phyloP scores from a whole-genome alignment of 2,888 invertebrate species.

The Lasius platythorax region DNA sequence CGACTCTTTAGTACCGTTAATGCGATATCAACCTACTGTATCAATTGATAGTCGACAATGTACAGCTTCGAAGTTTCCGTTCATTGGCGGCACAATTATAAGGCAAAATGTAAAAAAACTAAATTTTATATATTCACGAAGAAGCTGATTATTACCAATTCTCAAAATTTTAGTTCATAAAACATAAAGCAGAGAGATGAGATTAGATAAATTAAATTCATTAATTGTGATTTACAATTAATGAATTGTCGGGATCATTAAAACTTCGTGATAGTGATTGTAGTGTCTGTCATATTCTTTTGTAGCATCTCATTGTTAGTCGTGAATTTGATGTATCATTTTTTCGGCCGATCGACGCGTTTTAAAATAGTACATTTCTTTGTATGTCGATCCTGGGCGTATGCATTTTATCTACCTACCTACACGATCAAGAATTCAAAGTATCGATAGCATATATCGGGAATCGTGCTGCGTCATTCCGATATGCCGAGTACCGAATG shows the following conservation, averaged over 20 bases:
- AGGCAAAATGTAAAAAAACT: background rate
- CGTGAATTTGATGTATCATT: background rate
- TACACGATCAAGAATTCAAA: conserved; percentile 52
- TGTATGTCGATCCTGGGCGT: conserved; percentile 2
- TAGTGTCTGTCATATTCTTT: background rate
- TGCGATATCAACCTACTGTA: conserved; percentile 65
- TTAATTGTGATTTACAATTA: conserved; percentile 12
- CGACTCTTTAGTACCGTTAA: conserved; percentile 69
- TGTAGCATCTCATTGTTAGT: background rate
- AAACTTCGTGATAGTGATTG: background rate
- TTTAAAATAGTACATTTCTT: conserved; percentile 38
- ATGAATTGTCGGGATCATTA: background rate
- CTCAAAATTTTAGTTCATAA: background rate
- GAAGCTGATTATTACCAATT: background rate
- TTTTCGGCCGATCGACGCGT: background rate
- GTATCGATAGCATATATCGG: conserved; percentile 31
- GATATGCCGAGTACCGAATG: conserved; percentile 68
- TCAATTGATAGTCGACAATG: conserved; percentile 43
- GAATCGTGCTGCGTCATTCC: conserved; percentile 43
- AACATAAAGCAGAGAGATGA: background rate
- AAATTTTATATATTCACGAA: background rate
- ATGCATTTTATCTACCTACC: conserved; percentile 34
- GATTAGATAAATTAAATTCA: conserved; percentile 4
- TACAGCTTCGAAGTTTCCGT: conserved; percentile 26
- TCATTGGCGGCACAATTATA: conserved; percentile 30